Percentiles rank a stretch among this genome's conserved stretches.
Evolutionary conservation across 2,797 vertebrate genomes (phyloP).

Genomic region (Oreochromis grahami): DNA sequence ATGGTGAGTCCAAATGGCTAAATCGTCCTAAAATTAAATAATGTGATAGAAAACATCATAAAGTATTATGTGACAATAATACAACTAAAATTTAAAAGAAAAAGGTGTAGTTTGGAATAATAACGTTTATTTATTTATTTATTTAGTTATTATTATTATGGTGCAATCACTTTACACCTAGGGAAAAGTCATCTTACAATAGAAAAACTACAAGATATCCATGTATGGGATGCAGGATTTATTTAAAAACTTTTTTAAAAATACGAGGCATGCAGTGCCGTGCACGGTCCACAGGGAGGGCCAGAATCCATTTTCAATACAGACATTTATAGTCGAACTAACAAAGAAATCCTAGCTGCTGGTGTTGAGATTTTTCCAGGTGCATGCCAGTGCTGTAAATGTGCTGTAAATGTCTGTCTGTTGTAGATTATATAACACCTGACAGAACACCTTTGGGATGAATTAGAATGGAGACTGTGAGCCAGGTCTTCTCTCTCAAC

Average conservation of each 20-base stretch:
- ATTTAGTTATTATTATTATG: background rate
- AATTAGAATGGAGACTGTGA: background rate
- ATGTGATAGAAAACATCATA: background rate
- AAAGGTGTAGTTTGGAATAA: fast-evolving
- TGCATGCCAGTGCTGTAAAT: background rate
- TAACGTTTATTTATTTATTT: background rate
- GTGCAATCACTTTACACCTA: background rate
- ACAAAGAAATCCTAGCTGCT: background rate
- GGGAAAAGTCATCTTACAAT: background rate
- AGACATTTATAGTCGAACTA: background rate
- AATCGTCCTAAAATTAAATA: background rate
- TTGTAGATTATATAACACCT: background rate
- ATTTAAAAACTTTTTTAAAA: background rate
- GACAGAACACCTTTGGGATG: background rate
- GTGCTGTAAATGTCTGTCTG: background rate
- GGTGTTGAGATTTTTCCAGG: background rate
- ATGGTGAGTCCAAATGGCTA: slow-evolving; percentile 31
- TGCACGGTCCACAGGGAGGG: background rate
- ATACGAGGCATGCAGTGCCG: fast-evolving
- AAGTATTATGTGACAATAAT: background rate
- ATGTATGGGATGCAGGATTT: background rate
- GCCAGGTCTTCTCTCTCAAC: background rate
- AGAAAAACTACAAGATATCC: background rate
- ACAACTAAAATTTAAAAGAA: background rate
- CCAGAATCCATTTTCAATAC: background rate